Conservation (phyloP, 2,888 invertebrate genomes). For the Cantharis rufa region DNA sequence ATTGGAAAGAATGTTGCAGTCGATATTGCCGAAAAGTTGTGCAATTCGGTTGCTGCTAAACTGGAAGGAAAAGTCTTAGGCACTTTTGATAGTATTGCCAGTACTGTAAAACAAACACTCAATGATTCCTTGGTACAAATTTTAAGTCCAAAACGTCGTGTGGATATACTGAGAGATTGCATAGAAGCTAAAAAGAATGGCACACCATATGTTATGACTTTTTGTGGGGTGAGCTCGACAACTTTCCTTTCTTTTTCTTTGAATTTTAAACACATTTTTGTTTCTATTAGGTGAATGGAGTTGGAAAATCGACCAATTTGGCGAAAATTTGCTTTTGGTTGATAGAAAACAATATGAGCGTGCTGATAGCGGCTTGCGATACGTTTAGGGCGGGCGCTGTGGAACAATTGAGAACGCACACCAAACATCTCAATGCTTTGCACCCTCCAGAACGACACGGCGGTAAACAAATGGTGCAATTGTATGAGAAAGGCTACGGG, state of each 20-base stretch:
- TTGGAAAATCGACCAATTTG: constrained; percentile 97
- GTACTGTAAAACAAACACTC: constrained; percentile 83
- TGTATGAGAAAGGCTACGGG: constrained; percentile 98
- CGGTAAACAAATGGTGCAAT: constrained; percentile 81
- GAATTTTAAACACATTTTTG: constrained; percentile 53
- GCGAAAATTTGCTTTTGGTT: constrained; percentile 99
- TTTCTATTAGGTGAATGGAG: constrained; percentile 77
- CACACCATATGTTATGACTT: constrained; percentile 94
- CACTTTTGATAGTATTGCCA: constrained; percentile 92
- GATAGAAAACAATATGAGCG: constrained; percentile 94
- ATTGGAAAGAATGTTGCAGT: constrained; percentile 97
- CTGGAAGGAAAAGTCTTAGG: constrained; percentile 92
- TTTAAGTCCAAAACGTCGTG: constrained; percentile 89
- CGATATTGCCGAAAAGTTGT: constrained; percentile 92
- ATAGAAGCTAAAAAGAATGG: constrained; percentile 78
- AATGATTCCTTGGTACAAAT: constrained; percentile 92
- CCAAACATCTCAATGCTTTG: constrained; percentile 87
- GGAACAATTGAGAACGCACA: constrained; percentile 96
- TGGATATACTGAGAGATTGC: constrained; percentile 96
- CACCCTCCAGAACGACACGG: constrained; percentile 79
- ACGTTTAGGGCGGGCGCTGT: constrained; percentile 99
- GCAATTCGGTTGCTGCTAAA: constrained; percentile 88
- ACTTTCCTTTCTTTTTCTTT: not conserved
- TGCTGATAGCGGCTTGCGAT: constrained; percentile 98
- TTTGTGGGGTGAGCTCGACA: constrained; percentile 80